Base-by-base conservation (phyloP, 2,888 invertebrate species). In the Cheilosia pagana region DNA sequence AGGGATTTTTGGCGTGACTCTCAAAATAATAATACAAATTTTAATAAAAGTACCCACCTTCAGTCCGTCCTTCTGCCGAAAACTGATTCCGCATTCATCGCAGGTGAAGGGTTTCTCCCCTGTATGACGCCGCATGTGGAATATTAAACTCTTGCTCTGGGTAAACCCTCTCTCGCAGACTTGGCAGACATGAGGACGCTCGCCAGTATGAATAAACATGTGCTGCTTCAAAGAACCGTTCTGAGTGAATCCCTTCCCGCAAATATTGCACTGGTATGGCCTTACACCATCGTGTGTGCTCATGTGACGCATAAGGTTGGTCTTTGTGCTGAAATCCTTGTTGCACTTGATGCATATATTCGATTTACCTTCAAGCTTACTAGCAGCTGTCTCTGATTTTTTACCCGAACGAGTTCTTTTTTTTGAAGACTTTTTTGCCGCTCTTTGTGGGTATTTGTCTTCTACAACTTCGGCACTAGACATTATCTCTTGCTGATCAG, bases 71-170 rank as follows among this genome's bases (percentile, higher is more conserved):
- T 89, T 90, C 76, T 91, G 91, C 1, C 91, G 88, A 53, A 90
- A 91, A 21, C 86, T 87, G 3, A 88, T 77, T 3, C 89, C 89
- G 31, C 91, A 91, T 52, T 88, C 87, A n/a, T 88, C 88, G 55
- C 91, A 91, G 0, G 88, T 83, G 86, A 89, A 90, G 0, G 91
- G 91, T 68, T 91, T 91, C 60, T 90, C 90, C 0, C 90, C 90
- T 0, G 90, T 90, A 65, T 90, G 90, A 3, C 90, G 87, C 2
- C 91, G 88, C 88, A 89, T 89, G 63, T 91, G 91, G 59, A 90
- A 90, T 16, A 88, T 88, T 4, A 91, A 81, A 23, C 90, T 90
- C 83, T 91, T 91, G 28, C 88, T 88, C 81, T 91, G 91, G 0
- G 90, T 90, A 70, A 91, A 91, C 0, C 89, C 90, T 3, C 90